A percentile compares a stretch with the other conserved stretches of the same genome.
These are phyloP conservation scores for Tylochromis polylepis DNA, from an alignment of 2,113 vertebrate species.

Conservation along the genomic window DNA sequence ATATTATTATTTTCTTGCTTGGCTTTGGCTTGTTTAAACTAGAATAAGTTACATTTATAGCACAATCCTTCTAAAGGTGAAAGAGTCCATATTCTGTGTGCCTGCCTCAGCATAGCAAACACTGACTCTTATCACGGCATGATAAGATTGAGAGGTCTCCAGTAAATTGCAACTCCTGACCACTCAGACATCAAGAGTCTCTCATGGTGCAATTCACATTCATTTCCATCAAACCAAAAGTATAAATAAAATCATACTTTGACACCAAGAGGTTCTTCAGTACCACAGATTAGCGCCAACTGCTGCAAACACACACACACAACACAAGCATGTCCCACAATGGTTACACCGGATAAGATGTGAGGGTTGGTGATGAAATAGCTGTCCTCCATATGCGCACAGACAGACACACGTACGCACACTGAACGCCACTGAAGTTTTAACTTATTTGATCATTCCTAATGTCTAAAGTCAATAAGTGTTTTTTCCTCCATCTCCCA, in stretches of 20 bases:
- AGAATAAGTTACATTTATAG: not conserved
- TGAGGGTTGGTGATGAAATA: not conserved
- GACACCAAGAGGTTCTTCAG: not conserved
- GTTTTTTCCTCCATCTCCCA: not conserved
- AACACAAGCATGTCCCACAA: not conserved
- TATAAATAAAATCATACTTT: not conserved
- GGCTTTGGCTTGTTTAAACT: conserved; percentile 11
- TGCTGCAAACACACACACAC: not conserved
- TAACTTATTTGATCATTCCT: not conserved
- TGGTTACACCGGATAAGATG: not conserved
- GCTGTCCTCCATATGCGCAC: not conserved
- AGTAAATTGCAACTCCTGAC: not conserved
- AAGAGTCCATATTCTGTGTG: not conserved
- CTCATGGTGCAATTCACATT: not conserved
- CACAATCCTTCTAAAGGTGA: not conserved
- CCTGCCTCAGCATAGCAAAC: not conserved
- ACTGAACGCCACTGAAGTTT: not conserved
- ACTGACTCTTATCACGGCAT: not conserved
- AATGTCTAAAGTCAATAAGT: not conserved
- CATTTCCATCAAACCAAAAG: not conserved
- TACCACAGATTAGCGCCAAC: not conserved
- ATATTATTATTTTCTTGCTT: not conserved
- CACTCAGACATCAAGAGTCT: not conserved
- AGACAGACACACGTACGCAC: not conserved
- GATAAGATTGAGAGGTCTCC: not conserved